Conservation (phyloP, 2,888 invertebrate species). For the Lithodes maja region DNA sequence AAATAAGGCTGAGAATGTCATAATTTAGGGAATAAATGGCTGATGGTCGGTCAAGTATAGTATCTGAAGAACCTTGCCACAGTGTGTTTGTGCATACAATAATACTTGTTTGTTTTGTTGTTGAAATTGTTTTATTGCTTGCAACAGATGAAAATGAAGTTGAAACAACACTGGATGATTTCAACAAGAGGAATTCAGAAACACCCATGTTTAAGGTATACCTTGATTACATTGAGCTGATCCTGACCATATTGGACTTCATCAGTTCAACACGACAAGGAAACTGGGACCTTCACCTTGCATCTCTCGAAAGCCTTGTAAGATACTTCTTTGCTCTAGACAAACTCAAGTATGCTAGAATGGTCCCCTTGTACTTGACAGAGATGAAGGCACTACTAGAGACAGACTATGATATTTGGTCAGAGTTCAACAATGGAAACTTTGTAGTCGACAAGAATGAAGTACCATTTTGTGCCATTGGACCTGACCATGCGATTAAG, state of each 20-base stretch:
- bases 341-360: slow-evolving; percentile 9
- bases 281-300: slow-evolving; percentile 7
- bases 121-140: background rate
- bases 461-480: slow-evolving; percentile 13
- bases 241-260: slow-evolving; percentile 2
- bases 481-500: slow-evolving; percentile 16
- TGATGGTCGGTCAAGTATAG: too few species aligned
- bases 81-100: background rate
- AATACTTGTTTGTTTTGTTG: background rate
- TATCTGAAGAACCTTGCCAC: too few species aligned
- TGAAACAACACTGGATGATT: background rate
- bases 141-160: background rate
- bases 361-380: slow-evolving; percentile 16
- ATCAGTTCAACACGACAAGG: slow-evolving; percentile 9
- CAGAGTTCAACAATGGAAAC: slow-evolving; percentile 6
- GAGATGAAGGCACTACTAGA: slow-evolving; percentile 16
- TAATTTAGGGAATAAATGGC: too few species aligned
- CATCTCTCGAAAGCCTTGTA: background rate
- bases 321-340: slow-evolving; percentile 17
- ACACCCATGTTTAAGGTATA: background rate
- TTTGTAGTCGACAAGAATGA: background rate
- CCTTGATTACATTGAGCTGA: background rate
- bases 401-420: slow-evolving; percentile 22
- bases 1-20: too few species aligned
- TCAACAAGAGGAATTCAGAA: background rate